Conservation (phyloP, 2,113 vertebrate species). For the Paramormyrops kingsleyae region DNA sequence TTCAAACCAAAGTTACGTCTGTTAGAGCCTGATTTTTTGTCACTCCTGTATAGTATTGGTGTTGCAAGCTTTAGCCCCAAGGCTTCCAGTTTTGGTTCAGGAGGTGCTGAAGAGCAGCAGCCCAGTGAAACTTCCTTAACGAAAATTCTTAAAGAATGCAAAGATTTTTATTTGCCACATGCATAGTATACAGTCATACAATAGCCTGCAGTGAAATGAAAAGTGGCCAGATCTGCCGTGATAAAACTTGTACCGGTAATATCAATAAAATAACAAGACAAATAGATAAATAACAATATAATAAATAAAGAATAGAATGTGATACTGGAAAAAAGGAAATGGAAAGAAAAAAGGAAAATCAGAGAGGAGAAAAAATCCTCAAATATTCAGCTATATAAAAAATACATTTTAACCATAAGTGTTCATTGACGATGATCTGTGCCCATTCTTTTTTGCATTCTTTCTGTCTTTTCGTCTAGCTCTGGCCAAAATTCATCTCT, state of each 20-base stretch:
- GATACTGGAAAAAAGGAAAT: background rate
- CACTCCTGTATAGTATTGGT: background rate
- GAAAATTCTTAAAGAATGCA: background rate
- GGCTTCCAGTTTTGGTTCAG: background rate
- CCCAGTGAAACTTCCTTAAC: background rate
- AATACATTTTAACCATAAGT: background rate
- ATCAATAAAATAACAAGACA: background rate
- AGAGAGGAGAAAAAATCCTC: background rate
- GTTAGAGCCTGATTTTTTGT: background rate
- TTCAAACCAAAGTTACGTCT: background rate
- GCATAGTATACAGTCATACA: background rate
- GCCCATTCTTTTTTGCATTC: background rate
- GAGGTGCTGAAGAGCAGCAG: background rate
- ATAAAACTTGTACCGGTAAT: background rate
- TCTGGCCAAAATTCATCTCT: constrained; percentile 71
- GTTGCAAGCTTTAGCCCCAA: background rate
- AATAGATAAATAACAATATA: background rate
- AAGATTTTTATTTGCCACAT: background rate
- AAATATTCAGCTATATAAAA: background rate
- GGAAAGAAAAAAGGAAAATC: background rate
- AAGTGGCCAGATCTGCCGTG: background rate
- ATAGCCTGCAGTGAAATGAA: background rate
- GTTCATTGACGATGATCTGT: background rate
- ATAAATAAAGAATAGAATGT: background rate
- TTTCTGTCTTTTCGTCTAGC: constrained; percentile 54